A percentile compares a stretch with the other conserved stretches of the same genome.
These are phyloP conservation scores for Drosophila kanekoi DNA, from an alignment of 2,888 invertebrate species.

Conservation along the genomic window DNA sequence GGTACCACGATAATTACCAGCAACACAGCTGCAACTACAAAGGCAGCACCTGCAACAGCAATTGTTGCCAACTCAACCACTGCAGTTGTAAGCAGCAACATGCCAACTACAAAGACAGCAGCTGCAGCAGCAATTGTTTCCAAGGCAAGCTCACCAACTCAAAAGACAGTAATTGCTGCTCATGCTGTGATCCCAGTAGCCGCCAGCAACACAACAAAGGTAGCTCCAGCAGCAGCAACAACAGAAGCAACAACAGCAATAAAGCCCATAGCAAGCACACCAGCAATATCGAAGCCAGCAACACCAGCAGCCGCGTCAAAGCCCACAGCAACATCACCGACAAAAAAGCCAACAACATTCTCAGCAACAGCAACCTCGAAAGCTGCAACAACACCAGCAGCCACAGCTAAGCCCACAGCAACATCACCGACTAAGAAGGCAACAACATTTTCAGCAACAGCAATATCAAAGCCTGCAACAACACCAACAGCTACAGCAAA, in stretches of 20 bases:
- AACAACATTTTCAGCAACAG: not conserved
- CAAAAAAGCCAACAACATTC: conserved; percentile 4
- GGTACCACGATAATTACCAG: conserved; percentile 3
- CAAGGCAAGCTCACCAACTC: conserved; percentile 5
- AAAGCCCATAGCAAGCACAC: conserved; percentile 1
- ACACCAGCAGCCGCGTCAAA: not conserved
- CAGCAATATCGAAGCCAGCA: conserved; percentile 5
- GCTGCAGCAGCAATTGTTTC: conserved; percentile 17
- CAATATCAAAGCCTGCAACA: conserved; percentile 1
- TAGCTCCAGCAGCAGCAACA: conserved; percentile 17
- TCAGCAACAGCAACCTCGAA: conserved; percentile 12
- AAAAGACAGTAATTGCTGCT: conserved; percentile 10
- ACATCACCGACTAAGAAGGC: conserved; percentile 9
- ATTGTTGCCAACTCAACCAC: not conserved
- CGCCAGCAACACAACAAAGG: conserved; percentile 8
- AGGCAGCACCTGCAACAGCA: not conserved
- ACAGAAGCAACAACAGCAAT: not conserved
- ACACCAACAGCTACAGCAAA: conserved; percentile 7
- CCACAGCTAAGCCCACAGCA: conserved; percentile 2
- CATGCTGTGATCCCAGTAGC: not conserved
- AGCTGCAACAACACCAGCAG: conserved; percentile 10
- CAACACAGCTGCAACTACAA: conserved; percentile 3
- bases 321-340: conserved; percentile 18
- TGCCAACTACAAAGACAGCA: not conserved
- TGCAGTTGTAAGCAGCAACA: not conserved